phyloP scores from a whole-genome alignment of 2,113 vertebrate species.

The Isichthys henryi region DNA sequence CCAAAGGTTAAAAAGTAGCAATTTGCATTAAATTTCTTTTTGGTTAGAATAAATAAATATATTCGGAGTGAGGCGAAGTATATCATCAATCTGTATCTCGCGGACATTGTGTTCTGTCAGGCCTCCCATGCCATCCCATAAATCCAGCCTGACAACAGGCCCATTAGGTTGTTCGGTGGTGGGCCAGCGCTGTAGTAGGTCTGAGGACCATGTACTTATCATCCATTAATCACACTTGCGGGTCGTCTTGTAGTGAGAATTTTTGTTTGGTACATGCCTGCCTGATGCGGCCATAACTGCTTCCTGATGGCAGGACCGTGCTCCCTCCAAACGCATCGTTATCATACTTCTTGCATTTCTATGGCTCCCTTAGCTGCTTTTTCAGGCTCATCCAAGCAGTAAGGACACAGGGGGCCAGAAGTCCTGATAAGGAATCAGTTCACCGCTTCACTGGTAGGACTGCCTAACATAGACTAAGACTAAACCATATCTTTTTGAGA shows the following conservation, averaged over 20 bases:
- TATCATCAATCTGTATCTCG: conserved; percentile 33
- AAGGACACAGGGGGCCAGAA: not conserved
- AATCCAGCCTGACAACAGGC: conserved; percentile 43
- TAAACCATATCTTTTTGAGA: not conserved
- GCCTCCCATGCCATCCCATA: conserved; percentile 44
- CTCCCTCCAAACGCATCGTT: conserved; percentile 16
- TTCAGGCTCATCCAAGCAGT: not conserved
- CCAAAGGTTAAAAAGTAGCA: conserved; percentile 51
- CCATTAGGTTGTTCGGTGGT: conserved; percentile 42
- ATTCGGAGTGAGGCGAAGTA: conserved; percentile 34
- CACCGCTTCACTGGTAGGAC: not conserved
- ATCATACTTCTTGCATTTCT: conserved; percentile 8
- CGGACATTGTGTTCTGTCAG: conserved; percentile 44
- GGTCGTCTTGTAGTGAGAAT: conserved; percentile 43
- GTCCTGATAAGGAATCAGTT: not conserved
- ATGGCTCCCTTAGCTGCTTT: not conserved
- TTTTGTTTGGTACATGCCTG: conserved; percentile 36
- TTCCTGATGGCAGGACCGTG: not conserved
- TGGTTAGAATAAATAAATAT: conserved; percentile 51
- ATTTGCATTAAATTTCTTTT: conserved; percentile 57
- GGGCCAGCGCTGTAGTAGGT: conserved; percentile 29
- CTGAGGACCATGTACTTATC: conserved; percentile 47
- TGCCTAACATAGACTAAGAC: not conserved
- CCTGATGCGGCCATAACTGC: not conserved
- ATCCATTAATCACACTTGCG: conserved; percentile 48